These are phyloP conservation scores for Brachypalpus laphriformis DNA, from an alignment of 2,888 invertebrate species.

Conservation along the genomic window DNA sequence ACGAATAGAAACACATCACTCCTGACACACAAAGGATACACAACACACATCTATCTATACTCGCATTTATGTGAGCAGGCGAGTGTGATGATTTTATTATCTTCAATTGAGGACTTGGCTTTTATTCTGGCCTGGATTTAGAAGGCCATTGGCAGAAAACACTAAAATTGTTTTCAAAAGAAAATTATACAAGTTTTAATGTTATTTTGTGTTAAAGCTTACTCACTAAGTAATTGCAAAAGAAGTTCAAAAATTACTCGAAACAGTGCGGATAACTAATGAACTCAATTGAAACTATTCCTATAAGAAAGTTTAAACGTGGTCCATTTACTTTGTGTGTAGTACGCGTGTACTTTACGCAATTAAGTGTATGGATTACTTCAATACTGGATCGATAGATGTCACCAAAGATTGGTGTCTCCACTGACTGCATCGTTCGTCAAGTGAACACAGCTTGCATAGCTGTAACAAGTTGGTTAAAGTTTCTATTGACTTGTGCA, in stretches of 20 bases:
- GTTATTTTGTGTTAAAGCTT: slow-evolving; percentile 21
- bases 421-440: not conserved
- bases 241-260: not conserved
- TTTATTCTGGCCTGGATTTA: not conserved
- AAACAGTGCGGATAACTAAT: not conserved
- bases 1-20: slow-evolving; percentile 36
- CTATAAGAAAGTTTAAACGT: not conserved
- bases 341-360: too few species aligned
- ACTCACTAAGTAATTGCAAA: not conserved
- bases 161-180: slow-evolving; percentile 34
- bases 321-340: too few species aligned
- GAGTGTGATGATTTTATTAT: slow-evolving; percentile 52
- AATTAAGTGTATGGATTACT: too few species aligned
- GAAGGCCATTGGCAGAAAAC: not conserved
- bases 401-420: too few species aligned
- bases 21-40: not conserved
- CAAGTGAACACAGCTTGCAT: too few species aligned
- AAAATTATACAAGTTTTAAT: slow-evolving; percentile 41
- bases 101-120: slow-evolving; percentile 15
- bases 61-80: not conserved
- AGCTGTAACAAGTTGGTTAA: too few species aligned
- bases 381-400: too few species aligned
- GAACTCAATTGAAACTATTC: not conserved
- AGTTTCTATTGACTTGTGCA: too few species aligned
- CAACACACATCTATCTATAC: not conserved